Evolutionary conservation across 2,797 vertebrate genomes (phyloP), one percentile per base, ranked within the genome.

Genomic region (Typhlichthys subterraneus): DNA sequence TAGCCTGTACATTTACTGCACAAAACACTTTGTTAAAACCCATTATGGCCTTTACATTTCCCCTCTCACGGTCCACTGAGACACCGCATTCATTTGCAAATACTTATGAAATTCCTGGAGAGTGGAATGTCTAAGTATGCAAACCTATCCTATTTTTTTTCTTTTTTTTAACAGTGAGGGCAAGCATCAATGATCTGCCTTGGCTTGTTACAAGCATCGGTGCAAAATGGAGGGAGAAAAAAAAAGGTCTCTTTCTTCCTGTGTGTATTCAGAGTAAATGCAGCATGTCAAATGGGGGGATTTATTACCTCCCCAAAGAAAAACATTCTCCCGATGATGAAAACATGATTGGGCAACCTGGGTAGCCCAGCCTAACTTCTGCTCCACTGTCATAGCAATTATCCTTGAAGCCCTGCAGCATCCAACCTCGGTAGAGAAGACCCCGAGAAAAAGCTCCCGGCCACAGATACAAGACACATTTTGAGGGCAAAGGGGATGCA

Each of bases 251-350:
- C 74, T 89, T 89, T 91, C 76, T 88, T 88, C 80, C 86, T 81
- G 72, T 81, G 83, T 76, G 77, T 84, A 89, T 91, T 90, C 85
- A 90, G 75, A 82, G 85, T 86, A 90, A 92, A 91, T 87, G 87
- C 86, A 85, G 84, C 90, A 88, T 91, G 88, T 91, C 88, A 86
- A 79, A 84, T 64, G 75, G 76, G 61, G 80, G 84, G 83, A 85
- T 89, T 89, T 82, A 91, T 92, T 86, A 89, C 80, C 29, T 86
- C 73, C 84, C 83, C 48, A 66, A 72, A 91, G 81, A 81, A 87
- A 90, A 88, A 86, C 79, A 83, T 67, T 88, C 75, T 85, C 69
- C 81, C 57, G 60, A 85, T 85, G 82, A 88, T 85, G 84, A 90
- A 90, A 91, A 90, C 82, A 83, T 74, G 83, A 86, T 80, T 80